These are phyloP conservation scores for Miltochrista miniata DNA, from an alignment of 2,888 invertebrate species.

Conservation along the genomic window DNA sequence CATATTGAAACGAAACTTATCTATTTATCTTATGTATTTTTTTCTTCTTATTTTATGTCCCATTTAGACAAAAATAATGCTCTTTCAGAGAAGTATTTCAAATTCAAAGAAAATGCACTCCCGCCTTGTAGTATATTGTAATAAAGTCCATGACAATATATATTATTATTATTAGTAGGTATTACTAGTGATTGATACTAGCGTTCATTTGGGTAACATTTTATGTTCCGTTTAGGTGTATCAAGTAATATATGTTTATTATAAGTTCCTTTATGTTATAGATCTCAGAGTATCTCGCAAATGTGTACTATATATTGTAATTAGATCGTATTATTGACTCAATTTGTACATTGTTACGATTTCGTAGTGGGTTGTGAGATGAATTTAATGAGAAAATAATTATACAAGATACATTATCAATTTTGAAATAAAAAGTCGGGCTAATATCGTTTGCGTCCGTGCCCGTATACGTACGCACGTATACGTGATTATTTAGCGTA, in stretches of 20 bases:
- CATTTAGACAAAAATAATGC: too few relatives aligned
- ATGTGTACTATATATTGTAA: slow-evolving; percentile 52
- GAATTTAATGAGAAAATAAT: slow-evolving; percentile 44
- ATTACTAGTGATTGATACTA: slow-evolving; percentile 32
- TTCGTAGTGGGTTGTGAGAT: slow-evolving; percentile 63
- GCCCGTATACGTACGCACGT: too few relatives aligned
- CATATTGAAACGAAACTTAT: too few relatives aligned
- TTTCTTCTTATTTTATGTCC: too few relatives aligned
- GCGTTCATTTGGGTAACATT: slow-evolving; percentile 31
- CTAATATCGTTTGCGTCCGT: neutral
- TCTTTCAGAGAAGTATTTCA: slow-evolving; percentile 1
- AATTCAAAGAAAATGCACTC: slow-evolving; percentile 18
- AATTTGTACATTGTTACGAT: slow-evolving; percentile 42
- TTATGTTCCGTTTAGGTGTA: slow-evolving; percentile 49
- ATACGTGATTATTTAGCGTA: too few relatives aligned
- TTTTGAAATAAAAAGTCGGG: slow-evolving; percentile 12
- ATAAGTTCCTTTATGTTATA: slow-evolving; percentile 68
- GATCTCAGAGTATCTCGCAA: slow-evolving; percentile 72
- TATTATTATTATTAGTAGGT: slow-evolving; percentile 62
- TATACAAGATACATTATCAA: slow-evolving; percentile 30
- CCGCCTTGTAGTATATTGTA: slow-evolving; percentile 49
- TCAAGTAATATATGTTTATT: slow-evolving; percentile 38
- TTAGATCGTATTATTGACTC: slow-evolving; percentile 36
- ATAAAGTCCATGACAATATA: slow-evolving; percentile 66
- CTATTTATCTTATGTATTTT: too few relatives aligned